Percentiles rank a stretch among this genome's conserved stretches.
Conservation (phyloP, 1,140 invertebrate genomes). For the Thaumatotibia leucotreta region DNA sequence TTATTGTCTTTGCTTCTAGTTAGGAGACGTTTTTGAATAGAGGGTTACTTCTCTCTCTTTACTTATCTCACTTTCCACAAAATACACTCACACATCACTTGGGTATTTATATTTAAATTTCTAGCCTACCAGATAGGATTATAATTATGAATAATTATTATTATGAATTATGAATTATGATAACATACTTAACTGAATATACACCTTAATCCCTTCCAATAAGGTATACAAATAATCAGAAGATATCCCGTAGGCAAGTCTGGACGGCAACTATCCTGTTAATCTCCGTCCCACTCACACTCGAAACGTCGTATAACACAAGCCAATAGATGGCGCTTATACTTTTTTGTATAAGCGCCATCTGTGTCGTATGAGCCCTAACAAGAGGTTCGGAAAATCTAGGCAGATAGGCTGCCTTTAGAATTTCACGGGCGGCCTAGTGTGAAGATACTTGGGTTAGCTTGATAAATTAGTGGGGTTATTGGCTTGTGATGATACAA, state of each 20-base stretch:
- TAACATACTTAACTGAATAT: too few species aligned
- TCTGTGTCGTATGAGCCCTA: neutral
- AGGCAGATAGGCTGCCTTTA: neutral
- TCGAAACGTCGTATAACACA: neutral
- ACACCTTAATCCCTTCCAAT: too few species aligned
- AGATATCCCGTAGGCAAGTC: neutral
- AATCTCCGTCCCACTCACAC: neutral
- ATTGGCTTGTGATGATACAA: neutral
- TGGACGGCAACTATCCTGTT: neutral
- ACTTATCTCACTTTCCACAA: too few species aligned
- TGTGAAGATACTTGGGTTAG: neutral
- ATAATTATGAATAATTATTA: too few species aligned
- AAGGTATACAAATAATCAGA: neutral
- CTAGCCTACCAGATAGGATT: too few species aligned
- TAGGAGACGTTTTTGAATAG: too few species aligned
- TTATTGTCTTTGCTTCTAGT: too few species aligned
- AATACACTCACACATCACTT: too few species aligned
- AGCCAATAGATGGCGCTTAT: neutral
- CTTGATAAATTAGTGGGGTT: neutral
- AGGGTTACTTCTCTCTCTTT: too few species aligned
- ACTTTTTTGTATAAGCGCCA: neutral
- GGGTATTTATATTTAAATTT: too few species aligned
- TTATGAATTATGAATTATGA: too few species aligned
- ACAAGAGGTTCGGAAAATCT: neutral
- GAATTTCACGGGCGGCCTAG: neutral